phyloP scores from a whole-genome alignment of 2,797 vertebrate species.

The Takifugu ocellatus region DNA sequence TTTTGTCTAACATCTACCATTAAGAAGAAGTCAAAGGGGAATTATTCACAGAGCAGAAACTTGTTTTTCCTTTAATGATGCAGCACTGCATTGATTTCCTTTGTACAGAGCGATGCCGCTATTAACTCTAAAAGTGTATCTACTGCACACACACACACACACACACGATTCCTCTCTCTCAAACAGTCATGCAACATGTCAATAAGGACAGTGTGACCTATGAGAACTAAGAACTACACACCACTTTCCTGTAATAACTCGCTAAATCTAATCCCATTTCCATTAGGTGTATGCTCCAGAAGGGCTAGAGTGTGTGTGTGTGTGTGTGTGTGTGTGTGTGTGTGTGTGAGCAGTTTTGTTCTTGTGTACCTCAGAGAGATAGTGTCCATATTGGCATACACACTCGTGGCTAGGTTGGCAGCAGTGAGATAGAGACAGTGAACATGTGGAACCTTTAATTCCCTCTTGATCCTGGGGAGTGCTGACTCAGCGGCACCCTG shows the following conservation, averaged over 20 bases:
- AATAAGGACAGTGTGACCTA: constrained; percentile 57
- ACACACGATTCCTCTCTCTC: constrained; percentile 7
- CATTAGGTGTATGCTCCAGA: constrained; percentile 42
- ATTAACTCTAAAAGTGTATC: too few relatives aligned
- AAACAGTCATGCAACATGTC: constrained; percentile 27
- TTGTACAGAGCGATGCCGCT: too few relatives aligned
- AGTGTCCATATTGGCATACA: constrained; percentile 27
- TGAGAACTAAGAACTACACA: constrained; percentile 39
- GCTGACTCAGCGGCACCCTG: constrained; percentile 58
- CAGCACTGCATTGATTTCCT: too few relatives aligned
- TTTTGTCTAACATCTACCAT: too few relatives aligned
- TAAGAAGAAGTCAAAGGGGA: too few relatives aligned
- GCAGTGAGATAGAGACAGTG: constrained; percentile 9
- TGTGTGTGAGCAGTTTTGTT: constrained; percentile 6
- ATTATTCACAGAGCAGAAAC: too few relatives aligned
- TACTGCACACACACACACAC: not conserved
- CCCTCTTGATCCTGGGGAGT: constrained; percentile 29
- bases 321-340: constrained; percentile 17
- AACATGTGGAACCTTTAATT: constrained; percentile 48
- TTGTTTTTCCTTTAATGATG: too few relatives aligned
- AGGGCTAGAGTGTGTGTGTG: constrained; percentile 24
- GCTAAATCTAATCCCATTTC: constrained; percentile 66
- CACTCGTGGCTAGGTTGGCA: constrained; percentile 30
- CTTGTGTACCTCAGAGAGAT: constrained; percentile 17
- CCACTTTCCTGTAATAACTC: constrained; percentile 66